Conservation (phyloP, 2,113 vertebrate species). For the Ceyx margarethae region DNA sequence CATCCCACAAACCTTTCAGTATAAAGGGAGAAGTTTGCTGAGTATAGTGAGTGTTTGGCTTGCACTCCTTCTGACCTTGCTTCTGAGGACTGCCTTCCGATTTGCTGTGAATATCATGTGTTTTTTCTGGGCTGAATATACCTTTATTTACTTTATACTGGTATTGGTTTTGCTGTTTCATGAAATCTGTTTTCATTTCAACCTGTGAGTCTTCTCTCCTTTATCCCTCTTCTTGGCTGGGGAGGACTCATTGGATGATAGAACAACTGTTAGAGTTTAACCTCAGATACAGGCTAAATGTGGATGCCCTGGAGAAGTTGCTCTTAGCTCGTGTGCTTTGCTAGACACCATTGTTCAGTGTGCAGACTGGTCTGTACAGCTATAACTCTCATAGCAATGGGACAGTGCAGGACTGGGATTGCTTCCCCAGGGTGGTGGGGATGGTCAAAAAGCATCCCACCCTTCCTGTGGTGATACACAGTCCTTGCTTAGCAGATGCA, state of each 20-base stretch:
- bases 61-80: background rate
- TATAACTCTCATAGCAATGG: background rate
- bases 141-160: background rate
- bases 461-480: background rate
- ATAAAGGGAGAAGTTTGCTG: background rate
- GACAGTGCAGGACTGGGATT: background rate
- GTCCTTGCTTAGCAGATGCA: fast-evolving
- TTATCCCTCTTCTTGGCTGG: background rate
- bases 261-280: background rate
- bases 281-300: background rate
- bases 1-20: background rate
- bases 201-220: background rate
- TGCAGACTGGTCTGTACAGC: fast-evolving
- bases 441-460: background rate
- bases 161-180: background rate
- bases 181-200: background rate
- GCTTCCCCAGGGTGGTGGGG: background rate
- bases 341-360: background rate
- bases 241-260: background rate
- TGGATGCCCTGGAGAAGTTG: background rate
- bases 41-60: background rate
- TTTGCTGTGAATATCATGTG: background rate
- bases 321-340: background rate
- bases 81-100: background rate
- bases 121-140: background rate